phyloP scores from a whole-genome alignment of 2,113 vertebrate genomes.

The Scopus umbretta region DNA sequence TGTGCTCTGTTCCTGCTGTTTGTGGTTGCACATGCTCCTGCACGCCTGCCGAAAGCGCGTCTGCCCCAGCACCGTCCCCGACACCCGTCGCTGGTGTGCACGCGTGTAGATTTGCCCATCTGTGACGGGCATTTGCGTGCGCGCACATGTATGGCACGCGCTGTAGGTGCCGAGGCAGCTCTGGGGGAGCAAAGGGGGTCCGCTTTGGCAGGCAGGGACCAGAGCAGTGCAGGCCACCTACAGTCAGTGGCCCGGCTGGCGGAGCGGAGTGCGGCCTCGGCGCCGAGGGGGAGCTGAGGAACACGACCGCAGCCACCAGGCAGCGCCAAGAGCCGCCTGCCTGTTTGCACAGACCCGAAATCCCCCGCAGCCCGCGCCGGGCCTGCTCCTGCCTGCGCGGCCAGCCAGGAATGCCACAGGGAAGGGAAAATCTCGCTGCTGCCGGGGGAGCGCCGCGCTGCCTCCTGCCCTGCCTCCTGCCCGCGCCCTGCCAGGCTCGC shows the following conservation, averaged over 20 bases:
- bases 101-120: rapidly evolving
- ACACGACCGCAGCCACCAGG: not conserved
- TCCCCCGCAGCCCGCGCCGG: not conserved
- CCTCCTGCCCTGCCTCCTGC: not conserved
- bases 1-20: not conserved
- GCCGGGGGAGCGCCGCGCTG: not conserved
- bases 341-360: not conserved
- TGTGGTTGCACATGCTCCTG: not conserved
- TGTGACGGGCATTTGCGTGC: no score
- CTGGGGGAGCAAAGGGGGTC: not conserved
- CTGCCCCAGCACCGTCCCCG: not conserved
- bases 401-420: not conserved
- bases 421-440: not conserved
- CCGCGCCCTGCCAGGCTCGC: not conserved
- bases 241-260: not conserved
- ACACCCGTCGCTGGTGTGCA: no score
- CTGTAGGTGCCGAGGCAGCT: not conserved
- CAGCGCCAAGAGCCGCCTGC: not conserved
- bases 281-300: not conserved
- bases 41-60: not conserved
- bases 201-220: not conserved
- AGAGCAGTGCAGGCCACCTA: not conserved
- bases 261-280: not conserved
- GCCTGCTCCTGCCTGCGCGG: not conserved
- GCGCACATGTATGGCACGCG: rapidly evolving